Evolutionary conservation across 2,113 vertebrate genomes (phyloP), one percentile per base, ranked within the genome.

Genomic region (Probosciger aterrimus): DNA sequence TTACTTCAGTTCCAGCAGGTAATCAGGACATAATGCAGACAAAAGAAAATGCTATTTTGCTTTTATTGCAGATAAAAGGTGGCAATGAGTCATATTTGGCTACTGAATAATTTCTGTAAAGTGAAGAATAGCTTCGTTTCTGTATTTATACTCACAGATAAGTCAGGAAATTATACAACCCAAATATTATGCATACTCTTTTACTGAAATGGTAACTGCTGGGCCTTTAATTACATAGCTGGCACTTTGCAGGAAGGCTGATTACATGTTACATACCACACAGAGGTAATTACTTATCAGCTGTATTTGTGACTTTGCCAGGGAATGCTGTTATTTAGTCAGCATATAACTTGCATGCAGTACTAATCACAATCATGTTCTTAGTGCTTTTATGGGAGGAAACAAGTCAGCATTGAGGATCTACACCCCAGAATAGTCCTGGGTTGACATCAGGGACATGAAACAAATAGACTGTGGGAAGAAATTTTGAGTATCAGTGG

Each of bases 191-290:
- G 76, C 52, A 41, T 4, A 64, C 64, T 57, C 60, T 95, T 92
- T 86, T 47, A 86, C 47, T 86, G 75, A 81, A 86, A 92, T 27
- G 55, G 60, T 75, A 82, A 70, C 81, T 89, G 82, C 93, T 95
- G 86, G 70, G 92, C 81, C 67, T 94, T 93, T 95, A 96, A 97
- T 97, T 95, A 95, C 53, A 92, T 44, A 64, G 80, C 88, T 73
- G 80, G 90, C 65, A 92, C 88, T 94, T 90, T 79, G 77, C 83
- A 95, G 86, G 94, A 77, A 95, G 84, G 87, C 74, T 95, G 89
- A 97, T 96, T 96, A 92, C 75, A 95, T 62, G 80, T 59, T 84
- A 41, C 50, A 80, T 86, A 95, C 65, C 24, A 35, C 18, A 44
- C 80, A 67, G 82, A 96, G 65, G 75, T 86, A 96, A 97, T 95